phyloP scores from a whole-genome alignment of 64 coral and sea anemone species.

The Stichodactyla mertensii region DNA sequence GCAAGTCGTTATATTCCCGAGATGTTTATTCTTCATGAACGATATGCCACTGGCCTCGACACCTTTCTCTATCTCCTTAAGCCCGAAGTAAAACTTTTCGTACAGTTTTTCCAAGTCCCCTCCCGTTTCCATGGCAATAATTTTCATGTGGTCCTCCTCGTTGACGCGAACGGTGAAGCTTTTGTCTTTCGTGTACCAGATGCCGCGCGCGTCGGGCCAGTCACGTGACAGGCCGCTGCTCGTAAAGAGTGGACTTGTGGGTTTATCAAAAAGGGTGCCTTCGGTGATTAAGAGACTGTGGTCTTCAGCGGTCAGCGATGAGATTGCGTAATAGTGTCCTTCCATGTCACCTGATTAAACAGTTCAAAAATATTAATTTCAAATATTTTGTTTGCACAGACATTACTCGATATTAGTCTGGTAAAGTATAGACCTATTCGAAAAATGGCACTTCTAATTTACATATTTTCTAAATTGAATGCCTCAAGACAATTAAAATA shows the following conservation, averaged over 20 bases:
- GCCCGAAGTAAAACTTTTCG: slow-evolving; percentile 27
- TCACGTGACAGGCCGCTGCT: slow-evolving; percentile 42
- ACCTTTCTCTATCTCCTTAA: slow-evolving; percentile 38
- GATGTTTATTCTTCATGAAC: slow-evolving; percentile 21
- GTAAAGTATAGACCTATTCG: too few species aligned
- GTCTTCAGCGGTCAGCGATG: slow-evolving; percentile 40
- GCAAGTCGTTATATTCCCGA: slow-evolving; percentile 69
- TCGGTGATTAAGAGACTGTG: slow-evolving; percentile 41
- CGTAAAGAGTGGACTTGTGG: slow-evolving; percentile 40
- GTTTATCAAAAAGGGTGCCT: slow-evolving; percentile 48
- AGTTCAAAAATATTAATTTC: too few species aligned
- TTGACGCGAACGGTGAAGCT: slow-evolving; percentile 65
- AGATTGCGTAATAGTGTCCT: slow-evolving; percentile 59
- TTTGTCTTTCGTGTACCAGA: slow-evolving; percentile 52
- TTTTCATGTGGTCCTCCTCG: slow-evolving; percentile 69
- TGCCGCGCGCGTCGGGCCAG: slow-evolving; percentile 70
- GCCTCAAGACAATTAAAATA: too few species aligned
- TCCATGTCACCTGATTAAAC: slow-evolving; percentile 25
- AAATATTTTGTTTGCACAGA: too few species aligned
- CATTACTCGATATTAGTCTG: too few species aligned
- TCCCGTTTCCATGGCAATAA: slow-evolving; percentile 60
- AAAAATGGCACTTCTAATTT: too few species aligned
- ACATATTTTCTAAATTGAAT: too few species aligned
- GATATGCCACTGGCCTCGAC: neutral
- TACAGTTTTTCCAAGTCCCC: slow-evolving; percentile 52